These are phyloP conservation scores for Oplegnathus fasciatus DNA, from an alignment of 2,113 vertebrate genomes.

Conservation along the genomic window DNA sequence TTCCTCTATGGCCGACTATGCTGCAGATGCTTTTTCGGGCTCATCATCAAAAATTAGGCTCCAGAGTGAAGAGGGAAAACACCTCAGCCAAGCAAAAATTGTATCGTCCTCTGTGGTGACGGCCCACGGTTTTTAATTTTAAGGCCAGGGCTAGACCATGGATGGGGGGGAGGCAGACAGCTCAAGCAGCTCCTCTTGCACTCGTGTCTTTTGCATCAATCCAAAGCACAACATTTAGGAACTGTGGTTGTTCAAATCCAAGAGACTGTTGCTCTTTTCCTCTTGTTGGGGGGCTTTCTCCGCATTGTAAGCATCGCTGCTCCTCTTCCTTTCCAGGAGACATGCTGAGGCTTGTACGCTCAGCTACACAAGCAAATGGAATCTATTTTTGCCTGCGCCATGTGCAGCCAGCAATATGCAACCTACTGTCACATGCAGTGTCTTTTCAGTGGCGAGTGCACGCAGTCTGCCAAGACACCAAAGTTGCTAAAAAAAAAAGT, in stretches of 20 bases:
- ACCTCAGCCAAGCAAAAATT: constrained; percentile 35
- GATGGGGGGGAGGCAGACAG: not conserved
- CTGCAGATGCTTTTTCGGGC: constrained; percentile 33
- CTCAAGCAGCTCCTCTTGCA: not conserved
- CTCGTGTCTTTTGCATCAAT: constrained; percentile 1
- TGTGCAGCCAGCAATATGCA: constrained; percentile 67
- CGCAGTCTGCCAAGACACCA: constrained; percentile 34
- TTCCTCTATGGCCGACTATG: not conserved
- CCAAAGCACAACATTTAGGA: constrained; percentile 18
- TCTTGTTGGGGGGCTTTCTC: constrained; percentile 15
- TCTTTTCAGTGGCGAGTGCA: constrained; percentile 42
- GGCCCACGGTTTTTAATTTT: constrained; percentile 22
- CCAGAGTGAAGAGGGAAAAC: constrained; percentile 21
- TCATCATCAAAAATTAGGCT: constrained; percentile 33
- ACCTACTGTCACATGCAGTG: constrained; percentile 61
- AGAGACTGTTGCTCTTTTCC: constrained; percentile 9
- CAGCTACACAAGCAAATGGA: constrained; percentile 73
- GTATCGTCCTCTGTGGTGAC: not conserved
- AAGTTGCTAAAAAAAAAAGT: constrained; percentile 29
- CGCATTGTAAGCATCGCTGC: constrained; percentile 41
- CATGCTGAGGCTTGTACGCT: constrained; percentile 62
- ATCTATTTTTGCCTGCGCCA: constrained; percentile 70
- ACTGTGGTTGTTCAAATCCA: constrained; percentile 14
- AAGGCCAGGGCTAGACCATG: not conserved
- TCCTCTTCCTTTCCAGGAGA: constrained; percentile 54